Conservation (phyloP, 2,888 invertebrate species). For the Tipula lateralis region DNA sequence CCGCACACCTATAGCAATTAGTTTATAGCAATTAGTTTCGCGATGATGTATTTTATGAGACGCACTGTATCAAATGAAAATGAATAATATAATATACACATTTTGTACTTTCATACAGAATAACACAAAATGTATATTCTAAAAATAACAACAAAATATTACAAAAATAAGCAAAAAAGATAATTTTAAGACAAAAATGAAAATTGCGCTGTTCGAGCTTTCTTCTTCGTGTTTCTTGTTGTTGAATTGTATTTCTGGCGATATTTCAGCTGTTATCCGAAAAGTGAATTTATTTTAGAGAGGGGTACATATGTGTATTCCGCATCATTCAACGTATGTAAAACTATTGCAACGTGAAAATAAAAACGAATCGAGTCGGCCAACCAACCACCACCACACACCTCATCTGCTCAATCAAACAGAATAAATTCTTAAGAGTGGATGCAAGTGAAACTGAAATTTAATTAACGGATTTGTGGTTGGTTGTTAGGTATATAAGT, state of each 20-base stretch:
- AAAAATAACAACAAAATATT: not conserved
- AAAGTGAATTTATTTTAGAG: no score
- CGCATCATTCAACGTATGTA: no score
- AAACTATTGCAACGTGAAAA: no score
- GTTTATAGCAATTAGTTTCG: no score
- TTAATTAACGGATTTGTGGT: no score
- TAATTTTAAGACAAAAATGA: not conserved
- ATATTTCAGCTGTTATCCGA: not conserved
- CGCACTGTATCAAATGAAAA: not conserved
- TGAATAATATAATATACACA: no score
- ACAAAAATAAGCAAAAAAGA: not conserved
- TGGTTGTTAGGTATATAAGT: no score
- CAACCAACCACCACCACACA: no score
- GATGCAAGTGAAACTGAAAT: not conserved
- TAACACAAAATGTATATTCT: not conserved
- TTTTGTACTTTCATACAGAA: not conserved
- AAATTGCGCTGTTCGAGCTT: not conserved
- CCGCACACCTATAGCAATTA: no score
- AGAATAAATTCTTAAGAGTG: not conserved
- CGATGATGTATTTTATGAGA: not conserved
- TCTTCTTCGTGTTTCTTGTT: not conserved
- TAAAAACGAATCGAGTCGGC: no score
- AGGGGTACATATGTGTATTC: no score
- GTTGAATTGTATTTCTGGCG: not conserved
- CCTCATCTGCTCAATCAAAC: not conserved